A percentile compares a stretch with the other conserved stretches of the same genome.
These are phyloP conservation scores for Acholoe squamosa DNA, from an alignment of 2,888 invertebrate genomes.

Conservation along the genomic window DNA sequence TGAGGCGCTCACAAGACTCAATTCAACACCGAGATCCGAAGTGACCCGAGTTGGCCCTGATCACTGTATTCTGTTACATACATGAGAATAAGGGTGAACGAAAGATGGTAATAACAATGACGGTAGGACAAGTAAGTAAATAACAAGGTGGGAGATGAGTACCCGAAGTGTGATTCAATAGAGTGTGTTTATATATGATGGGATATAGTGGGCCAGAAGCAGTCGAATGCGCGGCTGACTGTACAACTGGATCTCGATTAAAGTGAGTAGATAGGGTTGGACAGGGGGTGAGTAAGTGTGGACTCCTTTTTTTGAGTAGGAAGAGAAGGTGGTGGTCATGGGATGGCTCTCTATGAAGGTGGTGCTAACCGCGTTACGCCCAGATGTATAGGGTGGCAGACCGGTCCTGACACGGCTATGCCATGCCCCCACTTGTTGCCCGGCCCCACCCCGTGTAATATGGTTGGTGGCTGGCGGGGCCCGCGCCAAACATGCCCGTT, in stretches of 20 bases:
- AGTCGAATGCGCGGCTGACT: not conserved
- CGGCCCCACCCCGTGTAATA: not conserved
- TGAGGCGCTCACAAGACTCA: not conserved
- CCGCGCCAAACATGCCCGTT: constrained; percentile 47
- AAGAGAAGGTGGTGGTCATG: not conserved
- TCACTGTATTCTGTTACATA: too few relatives aligned
- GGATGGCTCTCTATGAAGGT: constrained; percentile 15
- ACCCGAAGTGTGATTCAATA: too few relatives aligned
- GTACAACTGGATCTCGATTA: not conserved
- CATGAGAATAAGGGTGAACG: too few relatives aligned
- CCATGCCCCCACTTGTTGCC: constrained; percentile 47
- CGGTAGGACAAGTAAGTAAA: too few relatives aligned
- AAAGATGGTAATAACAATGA: too few relatives aligned
- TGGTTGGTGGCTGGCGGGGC: constrained; percentile 36
- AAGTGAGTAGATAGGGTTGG: not conserved
- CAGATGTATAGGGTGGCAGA: constrained; percentile 43
- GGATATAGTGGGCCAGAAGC: too few relatives aligned
- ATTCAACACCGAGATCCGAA: not conserved
- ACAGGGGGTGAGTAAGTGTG: too few relatives aligned
- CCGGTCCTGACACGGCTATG: not conserved
- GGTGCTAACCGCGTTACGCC: constrained; percentile 49
- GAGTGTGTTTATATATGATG: too few relatives aligned
- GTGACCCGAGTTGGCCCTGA: not conserved
- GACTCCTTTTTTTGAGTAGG: not conserved
- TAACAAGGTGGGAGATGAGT: too few relatives aligned